A percentile compares a stretch with the other conserved stretches of the same genome.
These are phyloP conservation scores for Tychaedon coryphoeus DNA, from an alignment of 2,113 vertebrate species.

Conservation along the genomic window DNA sequence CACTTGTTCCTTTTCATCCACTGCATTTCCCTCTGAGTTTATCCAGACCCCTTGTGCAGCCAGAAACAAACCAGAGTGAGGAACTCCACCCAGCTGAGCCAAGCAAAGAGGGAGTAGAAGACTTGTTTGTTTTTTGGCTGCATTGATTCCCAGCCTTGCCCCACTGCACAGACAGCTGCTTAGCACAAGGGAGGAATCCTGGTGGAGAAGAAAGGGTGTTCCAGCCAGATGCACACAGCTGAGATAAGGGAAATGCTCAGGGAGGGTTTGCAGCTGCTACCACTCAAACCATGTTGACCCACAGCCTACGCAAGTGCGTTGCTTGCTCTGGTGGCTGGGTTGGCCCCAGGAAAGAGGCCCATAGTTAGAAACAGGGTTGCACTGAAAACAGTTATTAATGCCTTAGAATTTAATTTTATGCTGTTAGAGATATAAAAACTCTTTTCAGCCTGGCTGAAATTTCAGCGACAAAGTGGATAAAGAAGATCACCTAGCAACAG, in stretches of 20 bases:
- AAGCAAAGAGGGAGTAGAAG: not conserved
- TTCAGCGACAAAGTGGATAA: not conserved
- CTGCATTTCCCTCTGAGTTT: not conserved
- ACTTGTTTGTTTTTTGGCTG: not conserved
- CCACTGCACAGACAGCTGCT: not conserved
- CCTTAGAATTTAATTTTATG: not conserved
- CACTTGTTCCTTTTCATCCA: not conserved
- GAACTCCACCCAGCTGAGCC: not conserved
- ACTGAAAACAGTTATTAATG: not conserved
- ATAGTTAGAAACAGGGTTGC: not conserved
- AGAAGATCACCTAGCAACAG: slow-evolving; percentile 25
- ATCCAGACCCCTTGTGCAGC: not conserved
- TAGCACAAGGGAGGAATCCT: not conserved
- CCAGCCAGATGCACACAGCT: not conserved
- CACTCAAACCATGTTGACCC: not conserved
- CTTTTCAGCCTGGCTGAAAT: not conserved
- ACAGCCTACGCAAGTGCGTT: rapidly evolving
- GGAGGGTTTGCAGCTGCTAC: not conserved
- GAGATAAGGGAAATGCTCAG: not conserved
- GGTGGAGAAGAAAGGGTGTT: not conserved
- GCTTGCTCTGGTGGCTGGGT: not conserved
- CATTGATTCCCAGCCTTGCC: not conserved
- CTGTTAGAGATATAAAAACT: not conserved
- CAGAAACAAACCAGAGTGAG: not conserved
- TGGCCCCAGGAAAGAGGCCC: not conserved